Conservation (phyloP, 2,888 invertebrate genomes). For the Cephus nigrinus region DNA sequence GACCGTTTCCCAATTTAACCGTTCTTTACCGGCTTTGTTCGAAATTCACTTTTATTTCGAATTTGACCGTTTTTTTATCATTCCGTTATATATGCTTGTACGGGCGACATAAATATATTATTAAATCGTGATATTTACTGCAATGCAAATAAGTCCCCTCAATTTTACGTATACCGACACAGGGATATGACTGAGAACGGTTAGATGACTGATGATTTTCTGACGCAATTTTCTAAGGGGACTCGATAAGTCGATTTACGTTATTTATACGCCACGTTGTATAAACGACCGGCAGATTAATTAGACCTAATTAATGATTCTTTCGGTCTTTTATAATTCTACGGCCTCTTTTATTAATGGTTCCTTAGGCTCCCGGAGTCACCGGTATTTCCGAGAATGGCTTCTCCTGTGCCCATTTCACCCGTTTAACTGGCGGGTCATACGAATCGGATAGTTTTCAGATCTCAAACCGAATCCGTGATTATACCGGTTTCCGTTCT, state of each 20-base stretch:
- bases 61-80: not conserved
- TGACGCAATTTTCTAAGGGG: not conserved
- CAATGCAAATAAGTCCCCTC: not conserved
- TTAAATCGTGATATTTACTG: not conserved
- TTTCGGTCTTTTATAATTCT: not conserved
- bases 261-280: not conserved
- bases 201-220: not conserved
- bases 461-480: conserved; percentile 7
- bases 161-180: not conserved
- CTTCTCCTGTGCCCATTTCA: not conserved
- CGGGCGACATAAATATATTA: not conserved
- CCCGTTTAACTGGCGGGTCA: not conserved
- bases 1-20: not conserved
- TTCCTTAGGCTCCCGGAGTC: not conserved
- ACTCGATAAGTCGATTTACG: not conserved
- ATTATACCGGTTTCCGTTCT: conserved; percentile 11
- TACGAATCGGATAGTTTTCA: not conserved
- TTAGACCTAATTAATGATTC: not conserved
- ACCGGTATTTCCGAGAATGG: not conserved
- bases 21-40: not conserved
- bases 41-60: not conserved
- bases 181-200: not conserved
- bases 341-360: not conserved
- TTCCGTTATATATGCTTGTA: not conserved
- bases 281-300: not conserved